phyloP scores from a whole-genome alignment of 2,888 invertebrate genomes.

The Campopleginae sp. region DNA sequence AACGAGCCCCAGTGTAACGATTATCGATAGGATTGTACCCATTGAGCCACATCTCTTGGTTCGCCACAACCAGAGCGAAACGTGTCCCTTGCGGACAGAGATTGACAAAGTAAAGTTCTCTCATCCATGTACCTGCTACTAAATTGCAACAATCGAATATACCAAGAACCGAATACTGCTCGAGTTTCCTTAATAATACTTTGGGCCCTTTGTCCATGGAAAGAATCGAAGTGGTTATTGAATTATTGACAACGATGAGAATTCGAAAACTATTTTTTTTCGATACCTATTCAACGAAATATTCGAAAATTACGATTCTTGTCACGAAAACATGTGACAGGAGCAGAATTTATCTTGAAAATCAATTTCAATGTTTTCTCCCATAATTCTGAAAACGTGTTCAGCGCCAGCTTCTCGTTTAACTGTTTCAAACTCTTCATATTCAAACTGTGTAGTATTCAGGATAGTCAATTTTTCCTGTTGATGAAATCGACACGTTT shows the following conservation, averaged over 20 bases:
- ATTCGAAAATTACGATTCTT: neutral
- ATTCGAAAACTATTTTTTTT: neutral
- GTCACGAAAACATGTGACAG: too few relatives aligned
- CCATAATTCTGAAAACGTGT: too few relatives aligned
- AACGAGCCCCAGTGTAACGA: conserved; percentile 54
- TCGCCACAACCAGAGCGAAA: conserved; percentile 59
- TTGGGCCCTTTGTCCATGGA: neutral
- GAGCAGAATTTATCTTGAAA: too few relatives aligned
- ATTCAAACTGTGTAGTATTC: too few relatives aligned
- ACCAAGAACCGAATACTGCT: conserved; percentile 3
- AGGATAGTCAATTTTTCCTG: too few relatives aligned
- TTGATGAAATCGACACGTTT: too few relatives aligned
- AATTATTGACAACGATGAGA: too few relatives aligned
- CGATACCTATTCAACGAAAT: neutral
- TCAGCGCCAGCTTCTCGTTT: too few relatives aligned
- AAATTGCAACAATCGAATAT: conserved; percentile 30
- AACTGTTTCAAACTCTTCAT: too few relatives aligned
- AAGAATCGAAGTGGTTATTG: neutral
- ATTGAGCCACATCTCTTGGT: conserved; percentile 56
- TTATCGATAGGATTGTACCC: conserved; percentile 61
- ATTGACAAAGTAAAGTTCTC: conserved; percentile 63
- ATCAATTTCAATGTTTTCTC: too few relatives aligned
- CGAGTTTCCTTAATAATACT: conserved; percentile 12
- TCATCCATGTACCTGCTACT: conserved; percentile 31
- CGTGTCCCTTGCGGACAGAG: conserved; percentile 46